Conservation (phyloP, 1,140 invertebrate genomes). For the Prorops nasuta region DNA sequence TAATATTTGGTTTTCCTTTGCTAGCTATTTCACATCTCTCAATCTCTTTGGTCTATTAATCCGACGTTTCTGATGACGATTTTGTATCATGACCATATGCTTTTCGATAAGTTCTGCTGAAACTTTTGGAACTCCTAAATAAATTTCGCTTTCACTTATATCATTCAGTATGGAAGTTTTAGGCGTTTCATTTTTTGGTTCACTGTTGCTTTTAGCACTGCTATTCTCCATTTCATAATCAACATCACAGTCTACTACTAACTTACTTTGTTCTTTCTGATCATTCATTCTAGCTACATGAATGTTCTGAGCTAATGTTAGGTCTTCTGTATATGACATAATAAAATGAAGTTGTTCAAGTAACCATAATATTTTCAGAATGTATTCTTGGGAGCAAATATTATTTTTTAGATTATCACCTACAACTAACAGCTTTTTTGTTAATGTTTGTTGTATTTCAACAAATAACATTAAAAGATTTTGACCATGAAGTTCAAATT, state of each 20-base stretch:
- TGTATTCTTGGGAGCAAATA: slow-evolving; percentile 33
- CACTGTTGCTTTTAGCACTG: not conserved
- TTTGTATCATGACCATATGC: slow-evolving; percentile 5
- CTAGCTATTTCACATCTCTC: slow-evolving; percentile 1
- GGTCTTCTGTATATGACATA: slow-evolving; percentile 16
- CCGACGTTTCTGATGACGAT: not conserved
- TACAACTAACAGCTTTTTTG: slow-evolving; percentile 33
- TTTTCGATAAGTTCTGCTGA: slow-evolving; percentile 12
- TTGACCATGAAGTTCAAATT: not conserved
- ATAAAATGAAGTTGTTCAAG: slow-evolving; percentile 32
- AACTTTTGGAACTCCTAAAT: slow-evolving; percentile 26
- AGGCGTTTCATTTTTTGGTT: not conserved
- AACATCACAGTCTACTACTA: no score
- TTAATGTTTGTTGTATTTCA: not conserved
- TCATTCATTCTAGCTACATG: not conserved
- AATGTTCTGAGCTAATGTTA: not conserved
- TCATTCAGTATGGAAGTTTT: no score
- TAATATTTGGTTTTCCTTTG: not conserved
- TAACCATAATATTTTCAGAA: slow-evolving; percentile 33
- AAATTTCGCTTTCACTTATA: slow-evolving; percentile 24
- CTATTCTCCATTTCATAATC: no score
- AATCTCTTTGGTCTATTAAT: slow-evolving; percentile 1
- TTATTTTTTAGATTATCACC: slow-evolving; percentile 31
- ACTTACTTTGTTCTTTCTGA: no score
- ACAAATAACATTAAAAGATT: not conserved